Base-by-base conservation (phyloP, 2,113 vertebrate genomes). In the Deroptyus accipitrinus region DNA sequence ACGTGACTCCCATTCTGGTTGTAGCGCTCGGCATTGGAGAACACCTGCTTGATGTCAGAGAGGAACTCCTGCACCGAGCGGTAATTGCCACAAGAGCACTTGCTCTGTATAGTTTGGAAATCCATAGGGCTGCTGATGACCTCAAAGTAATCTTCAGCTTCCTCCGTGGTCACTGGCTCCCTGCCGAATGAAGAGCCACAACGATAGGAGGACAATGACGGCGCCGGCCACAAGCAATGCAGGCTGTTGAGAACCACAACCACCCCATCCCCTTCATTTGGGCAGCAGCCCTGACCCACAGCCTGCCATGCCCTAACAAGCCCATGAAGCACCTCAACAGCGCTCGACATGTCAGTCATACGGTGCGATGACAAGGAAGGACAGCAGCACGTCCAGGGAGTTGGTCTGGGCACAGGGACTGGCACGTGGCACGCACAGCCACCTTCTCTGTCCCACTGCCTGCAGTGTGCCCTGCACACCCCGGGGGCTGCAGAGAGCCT, bases 101-200 rank as follows among this genome's bases (percentile, higher is more conserved):
- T 99, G 92, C 95, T 98, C 97, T 98, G 98, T 98, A 99, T 99
- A 9, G 99, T 99, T 98, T 99, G 98, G 95, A 99, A 99, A 97
- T 99, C 99, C 99, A 99, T 99, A 49, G 99, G 99, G 80, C 97
- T 98, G 75, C 98, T 97, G 96, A 99, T 99, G 70, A 99, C 98
- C 42, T 99, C 99, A 54, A 98, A 98, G 97, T 99, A 99, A 97
- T 99, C 99, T 96, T 99, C 99, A 0, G 99, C 99, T 96, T 99
- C 99, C 5, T 99, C 99, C 0, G 96, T 85, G 25, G 99, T 99
- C 94, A 99, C 99, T 1, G 99, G 99, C 98, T 99, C 99, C 98
- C 99, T 99, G 98, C 20, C 44, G 28, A 68, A 86, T 5, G 20
- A 88, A 90, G 85, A 86, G 67, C 41, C 88, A 81, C 81, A 80